Evolutionary conservation across 2,797 vertebrate species (phyloP).

Genomic region (Botia kubotai): DNA sequence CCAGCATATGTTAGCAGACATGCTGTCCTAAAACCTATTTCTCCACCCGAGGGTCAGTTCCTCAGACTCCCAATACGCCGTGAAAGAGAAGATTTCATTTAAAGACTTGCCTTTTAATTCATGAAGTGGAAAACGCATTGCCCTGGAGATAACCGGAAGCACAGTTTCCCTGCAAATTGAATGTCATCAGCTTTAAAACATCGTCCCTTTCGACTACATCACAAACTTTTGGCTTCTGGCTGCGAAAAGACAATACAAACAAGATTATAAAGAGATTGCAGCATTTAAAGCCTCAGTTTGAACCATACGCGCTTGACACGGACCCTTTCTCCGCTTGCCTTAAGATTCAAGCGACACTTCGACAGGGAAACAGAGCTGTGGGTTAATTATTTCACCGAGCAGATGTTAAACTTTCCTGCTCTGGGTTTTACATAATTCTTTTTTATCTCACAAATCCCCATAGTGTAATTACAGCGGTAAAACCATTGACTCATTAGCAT

Average conservation of each 20-base stretch:
- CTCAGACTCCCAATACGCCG: conserved; percentile 11
- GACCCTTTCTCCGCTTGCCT: conserved; percentile 15
- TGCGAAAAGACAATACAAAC: conserved; percentile 48
- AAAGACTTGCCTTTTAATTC: conserved; percentile 41
- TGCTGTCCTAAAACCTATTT: conserved; percentile 1
- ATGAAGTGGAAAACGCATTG: conserved; percentile 40
- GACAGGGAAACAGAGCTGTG: conserved; percentile 22
- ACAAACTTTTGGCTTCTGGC: conserved; percentile 33
- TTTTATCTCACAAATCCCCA: conserved; percentile 65
- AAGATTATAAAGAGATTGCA: conserved; percentile 11
- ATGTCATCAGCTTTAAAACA: conserved; percentile 19
- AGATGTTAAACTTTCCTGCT: conserved; percentile 46
- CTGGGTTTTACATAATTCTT: conserved; percentile 65
- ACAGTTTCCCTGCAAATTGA: conserved; percentile 2
- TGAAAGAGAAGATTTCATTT: conserved; percentile 47
- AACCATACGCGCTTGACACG: conserved; percentile 8
- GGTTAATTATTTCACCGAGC: conserved; percentile 51
- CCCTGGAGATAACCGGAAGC: conserved; percentile 13
- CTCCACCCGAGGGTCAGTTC: background rate
- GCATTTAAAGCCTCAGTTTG: background rate
- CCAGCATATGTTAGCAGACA: conserved; percentile 5
- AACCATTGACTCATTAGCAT: conserved; percentile 75
- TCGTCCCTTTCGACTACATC: conserved; percentile 21
- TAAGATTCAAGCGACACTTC: conserved; percentile 25
- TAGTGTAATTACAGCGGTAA: conserved; percentile 74